phyloP scores from a whole-genome alignment of 2,113 vertebrate species.

The Cryptotis parvus region DNA sequence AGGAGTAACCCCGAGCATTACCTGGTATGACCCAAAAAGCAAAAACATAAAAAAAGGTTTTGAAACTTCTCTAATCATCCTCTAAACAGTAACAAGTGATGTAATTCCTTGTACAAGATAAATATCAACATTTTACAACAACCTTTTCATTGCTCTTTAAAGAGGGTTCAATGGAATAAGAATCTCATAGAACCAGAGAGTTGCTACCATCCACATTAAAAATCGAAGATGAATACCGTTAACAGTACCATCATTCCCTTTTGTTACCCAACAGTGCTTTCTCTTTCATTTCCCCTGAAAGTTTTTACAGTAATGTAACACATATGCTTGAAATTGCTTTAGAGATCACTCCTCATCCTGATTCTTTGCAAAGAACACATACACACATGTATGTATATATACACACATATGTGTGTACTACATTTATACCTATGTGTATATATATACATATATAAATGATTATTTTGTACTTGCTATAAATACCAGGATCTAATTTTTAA shows the following conservation, averaged over 20 bases:
- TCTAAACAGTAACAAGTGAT: not conserved
- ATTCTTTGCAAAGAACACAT: slow-evolving; percentile 1
- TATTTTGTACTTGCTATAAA: slow-evolving; percentile 27
- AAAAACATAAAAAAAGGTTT: too few species aligned
- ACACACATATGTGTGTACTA: too few species aligned
- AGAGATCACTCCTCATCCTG: not conserved
- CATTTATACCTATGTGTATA: too few species aligned
- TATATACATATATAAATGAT: not conserved
- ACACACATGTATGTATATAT: not conserved
- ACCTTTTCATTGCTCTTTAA: slow-evolving; percentile 18
- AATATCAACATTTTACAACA: slow-evolving; percentile 53
- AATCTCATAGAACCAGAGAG: not conserved
- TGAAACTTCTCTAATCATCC: not conserved
- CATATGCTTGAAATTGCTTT: slow-evolving; percentile 1
- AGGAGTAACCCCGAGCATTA: too few species aligned
- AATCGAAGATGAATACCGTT: slow-evolving; percentile 14
- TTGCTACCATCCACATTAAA: not conserved
- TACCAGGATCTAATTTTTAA: slow-evolving; percentile 10
- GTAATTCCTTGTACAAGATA: slow-evolving; percentile 2
- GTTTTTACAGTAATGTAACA: not conserved
- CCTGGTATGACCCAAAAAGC: too few species aligned
- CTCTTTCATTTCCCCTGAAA: slow-evolving; percentile 8
- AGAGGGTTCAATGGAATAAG: slow-evolving; percentile 31
- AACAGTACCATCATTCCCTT: not conserved
- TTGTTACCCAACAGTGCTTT: not conserved